These are phyloP conservation scores for Anser brachyrhynchus DNA, from an alignment of 2,113 vertebrate genomes.

Conservation along the genomic window DNA sequence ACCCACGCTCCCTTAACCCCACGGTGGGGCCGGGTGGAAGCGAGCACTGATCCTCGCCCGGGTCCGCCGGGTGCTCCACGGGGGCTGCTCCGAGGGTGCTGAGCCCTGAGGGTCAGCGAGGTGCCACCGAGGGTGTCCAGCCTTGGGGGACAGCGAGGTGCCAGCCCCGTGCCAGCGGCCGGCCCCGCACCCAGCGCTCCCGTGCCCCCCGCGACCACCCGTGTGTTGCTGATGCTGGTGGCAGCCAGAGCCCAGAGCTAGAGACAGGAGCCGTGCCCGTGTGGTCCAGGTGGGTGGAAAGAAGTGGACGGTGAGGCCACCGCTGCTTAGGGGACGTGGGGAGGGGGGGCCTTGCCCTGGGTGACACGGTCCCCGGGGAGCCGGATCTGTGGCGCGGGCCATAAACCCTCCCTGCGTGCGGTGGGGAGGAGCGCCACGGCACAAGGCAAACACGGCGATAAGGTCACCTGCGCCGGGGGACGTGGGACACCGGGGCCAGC, in stretches of 20 bases:
- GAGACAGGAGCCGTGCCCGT: background rate
- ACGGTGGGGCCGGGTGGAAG: background rate
- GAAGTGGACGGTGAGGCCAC: background rate
- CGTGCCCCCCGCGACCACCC: background rate
- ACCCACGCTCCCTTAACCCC: too few relatives aligned
- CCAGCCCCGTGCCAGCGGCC: fast-evolving
- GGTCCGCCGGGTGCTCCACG: background rate
- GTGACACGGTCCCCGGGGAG: background rate
- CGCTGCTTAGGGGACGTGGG: background rate
- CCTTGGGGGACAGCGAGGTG: background rate
- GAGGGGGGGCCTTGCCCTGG: background rate
- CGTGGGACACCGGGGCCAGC: background rate
- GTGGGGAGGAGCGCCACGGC: background rate
- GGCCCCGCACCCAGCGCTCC: fast-evolving
- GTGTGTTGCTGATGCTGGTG: background rate
- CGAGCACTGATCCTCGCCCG: background rate
- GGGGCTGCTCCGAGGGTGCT: too few relatives aligned
- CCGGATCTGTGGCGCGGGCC: background rate
- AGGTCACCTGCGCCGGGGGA: background rate
- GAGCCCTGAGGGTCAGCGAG: background rate
- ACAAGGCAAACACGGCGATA: background rate
- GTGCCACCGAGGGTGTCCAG: background rate
- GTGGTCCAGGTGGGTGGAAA: background rate
- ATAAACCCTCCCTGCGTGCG: fast-evolving
- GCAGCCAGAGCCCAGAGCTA: background rate